These are phyloP conservation scores for Silurus aristotelis DNA, from an alignment of 2,797 vertebrate genomes.

Conservation along the genomic window DNA sequence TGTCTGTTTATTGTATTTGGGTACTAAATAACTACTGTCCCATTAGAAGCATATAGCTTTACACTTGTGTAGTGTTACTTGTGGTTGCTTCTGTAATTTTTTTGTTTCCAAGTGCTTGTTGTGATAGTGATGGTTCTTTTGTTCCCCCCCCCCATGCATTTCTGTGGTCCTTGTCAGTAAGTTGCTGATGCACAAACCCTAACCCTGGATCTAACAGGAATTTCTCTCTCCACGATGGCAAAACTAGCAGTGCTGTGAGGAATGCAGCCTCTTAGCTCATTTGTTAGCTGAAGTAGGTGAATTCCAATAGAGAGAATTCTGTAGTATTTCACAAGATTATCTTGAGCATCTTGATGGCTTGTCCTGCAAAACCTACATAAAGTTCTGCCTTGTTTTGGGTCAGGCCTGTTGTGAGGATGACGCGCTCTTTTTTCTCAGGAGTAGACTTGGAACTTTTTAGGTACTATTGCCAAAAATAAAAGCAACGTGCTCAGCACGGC, in stretches of 20 bases:
- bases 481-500: not conserved
- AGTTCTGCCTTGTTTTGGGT: constrained; percentile 51
- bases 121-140: constrained; percentile 3
- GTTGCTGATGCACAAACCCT: not conserved
- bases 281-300: not conserved
- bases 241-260: not conserved
- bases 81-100: constrained; percentile 49
- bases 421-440: constrained; percentile 34
- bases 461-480: constrained; percentile 40
- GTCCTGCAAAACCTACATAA: constrained; percentile 27
- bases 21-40: constrained; percentile 52
- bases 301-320: not conserved
- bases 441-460: constrained; percentile 21
- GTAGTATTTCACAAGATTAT: constrained; percentile 20
- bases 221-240: constrained; percentile 16
- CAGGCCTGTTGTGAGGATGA: constrained; percentile 47
- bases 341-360: constrained; percentile 28
- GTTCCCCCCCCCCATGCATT: not conserved
- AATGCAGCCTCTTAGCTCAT: constrained; percentile 27
- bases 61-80: constrained; percentile 48
- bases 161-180: not conserved
- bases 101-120: constrained; percentile 31
- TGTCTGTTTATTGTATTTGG: constrained; percentile 8
- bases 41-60: constrained; percentile 62
- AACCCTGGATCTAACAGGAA: constrained; percentile 15